Conservation (phyloP, 2,888 invertebrate genomes). For the Sthenelais limicola region DNA sequence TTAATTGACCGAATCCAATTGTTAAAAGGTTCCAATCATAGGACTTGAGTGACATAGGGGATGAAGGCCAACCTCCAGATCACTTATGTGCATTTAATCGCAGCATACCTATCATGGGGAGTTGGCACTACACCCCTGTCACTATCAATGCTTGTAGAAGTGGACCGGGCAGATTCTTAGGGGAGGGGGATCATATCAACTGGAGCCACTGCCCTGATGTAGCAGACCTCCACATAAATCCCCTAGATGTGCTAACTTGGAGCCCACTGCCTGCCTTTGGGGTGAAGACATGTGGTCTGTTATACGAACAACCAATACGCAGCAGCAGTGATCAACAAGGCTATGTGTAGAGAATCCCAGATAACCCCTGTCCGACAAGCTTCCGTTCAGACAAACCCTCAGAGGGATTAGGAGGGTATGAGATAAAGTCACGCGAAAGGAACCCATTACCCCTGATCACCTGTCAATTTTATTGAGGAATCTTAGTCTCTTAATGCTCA, state of each 20-base stretch:
- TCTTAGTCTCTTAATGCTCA: not conserved
- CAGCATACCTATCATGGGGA: not conserved
- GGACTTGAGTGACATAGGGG: no score
- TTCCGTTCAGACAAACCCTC: not conserved
- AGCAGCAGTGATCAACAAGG: conserved; percentile 28
- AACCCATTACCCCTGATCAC: conserved; percentile 20
- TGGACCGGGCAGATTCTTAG: not conserved
- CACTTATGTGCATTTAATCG: conserved; percentile 6
- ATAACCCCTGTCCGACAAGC: conserved; percentile 5
- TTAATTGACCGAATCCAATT: no score
- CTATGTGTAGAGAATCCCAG: not conserved
- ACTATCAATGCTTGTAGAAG: not conserved
- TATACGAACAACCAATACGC: conserved; percentile 20
- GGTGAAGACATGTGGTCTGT: not conserved
- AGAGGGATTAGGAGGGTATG: conserved; percentile 8
- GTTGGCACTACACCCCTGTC: not conserved
- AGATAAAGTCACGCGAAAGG: not conserved
- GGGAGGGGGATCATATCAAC: not conserved
- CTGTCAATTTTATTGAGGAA: not conserved
- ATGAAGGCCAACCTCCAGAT: not conserved
- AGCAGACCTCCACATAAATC: not conserved
- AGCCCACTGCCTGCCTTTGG: not conserved
- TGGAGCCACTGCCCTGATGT: not conserved
- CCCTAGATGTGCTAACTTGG: conserved; percentile 2
- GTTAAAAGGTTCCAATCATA: no score